Conservation (phyloP, 37 sponge, comb jelly and placozoan genomes). For the Ephydatia muelleri region DNA sequence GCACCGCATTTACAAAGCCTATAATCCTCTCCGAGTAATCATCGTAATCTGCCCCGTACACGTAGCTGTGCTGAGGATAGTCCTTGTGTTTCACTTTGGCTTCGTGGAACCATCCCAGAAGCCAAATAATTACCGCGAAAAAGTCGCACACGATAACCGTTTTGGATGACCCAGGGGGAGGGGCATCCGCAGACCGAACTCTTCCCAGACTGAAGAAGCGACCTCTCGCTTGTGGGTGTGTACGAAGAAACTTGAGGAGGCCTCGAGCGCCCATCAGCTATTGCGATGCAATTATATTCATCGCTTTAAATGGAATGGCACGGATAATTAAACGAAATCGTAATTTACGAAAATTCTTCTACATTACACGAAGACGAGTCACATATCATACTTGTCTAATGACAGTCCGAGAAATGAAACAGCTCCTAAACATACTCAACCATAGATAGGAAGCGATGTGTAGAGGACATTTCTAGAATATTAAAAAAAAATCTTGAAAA, state of each 20-base stretch:
- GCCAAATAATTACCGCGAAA: conserved; percentile 12
- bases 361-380: no score
- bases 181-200: no score
- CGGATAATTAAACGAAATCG: no score
- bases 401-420: no score
- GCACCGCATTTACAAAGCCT: conserved; percentile 28
- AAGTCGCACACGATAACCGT: conserved; percentile 7
- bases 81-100: conserved; percentile 5
- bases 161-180: not conserved
- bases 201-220: not conserved
- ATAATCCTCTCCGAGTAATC: conserved; percentile 6
- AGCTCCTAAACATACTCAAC: no score
- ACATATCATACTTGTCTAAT: no score
- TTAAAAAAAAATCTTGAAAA: no score
- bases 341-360: no score
- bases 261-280: conserved; percentile 44
- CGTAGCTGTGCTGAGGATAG: conserved; percentile 13
- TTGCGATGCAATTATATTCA: no score
- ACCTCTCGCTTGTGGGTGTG: not conserved
- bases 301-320: no score
- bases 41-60: conserved; percentile 36
- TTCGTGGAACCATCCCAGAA: conserved; percentile 3
- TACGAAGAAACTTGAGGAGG: conserved; percentile 26
- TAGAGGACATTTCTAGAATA: no score
- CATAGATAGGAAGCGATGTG: no score